Base-by-base conservation (phyloP, 2,797 vertebrate genomes). In the Botia almorhae region DNA sequence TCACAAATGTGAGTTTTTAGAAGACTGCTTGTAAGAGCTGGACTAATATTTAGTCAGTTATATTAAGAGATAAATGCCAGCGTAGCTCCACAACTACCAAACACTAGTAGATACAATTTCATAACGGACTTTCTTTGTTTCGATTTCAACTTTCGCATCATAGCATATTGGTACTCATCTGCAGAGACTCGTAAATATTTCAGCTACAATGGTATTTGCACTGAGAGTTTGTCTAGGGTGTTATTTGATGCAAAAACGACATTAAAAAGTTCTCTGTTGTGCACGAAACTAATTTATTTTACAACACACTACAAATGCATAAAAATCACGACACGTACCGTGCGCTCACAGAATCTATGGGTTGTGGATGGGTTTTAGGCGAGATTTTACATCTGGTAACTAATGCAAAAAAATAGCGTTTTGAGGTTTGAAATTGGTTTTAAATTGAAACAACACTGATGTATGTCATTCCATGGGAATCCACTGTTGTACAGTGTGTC, bases 231-330 rank as follows among this genome's bases (percentile, higher is more conserved):
- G 90, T 92, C 90, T 90, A 91, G 91, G 93, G 92, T 95, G 92
- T 94, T 93, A 93, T 93, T 88, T 93, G 92, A 94, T 92, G 91
- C 93, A 93, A 92, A 93, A 93, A 86, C 89, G 89, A 90, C 87
- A 91, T 29, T 46, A 87, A 81, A 89, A 85, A 92, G 94, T 91
- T 93, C 91, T 93, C 91, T 92, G 94, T 92, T 93, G 92, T 94
- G 94, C 90, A 90, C 94, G 94, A 94, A 93, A 94, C 93, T 98
- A 99, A 99, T 97, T 98, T 99, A 98, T 98, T 98, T 94, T 92
- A 90, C 93, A 93, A 93, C 89, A 89, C 85, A 88, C 85, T 80
- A 80, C 63, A 14, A 86, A 26, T 77, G 72, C 85, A 87, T 76
- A 86, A 89, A 46, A 85, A 88, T 90, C 81, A 87, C 80, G 74